Evolutionary conservation across 2,113 vertebrate genomes (phyloP).

Genomic region (mouse (Mus musculus)): GRCm39 chr10:7649001-7649500

Average conservation of each 20-base stretch:
- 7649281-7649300: background rate
- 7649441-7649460: background rate
- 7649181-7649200: slow-evolving; percentile 86
- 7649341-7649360: background rate
- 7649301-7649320: background rate
- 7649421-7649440: background rate
- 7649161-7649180: slow-evolving; percentile 94
- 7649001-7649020: background rate
- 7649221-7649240: background rate
- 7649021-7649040: background rate
- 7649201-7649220: slow-evolving; percentile 45
- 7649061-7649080: slow-evolving; percentile 93
- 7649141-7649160: slow-evolving; percentile 91
- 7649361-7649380: background rate
- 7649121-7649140: slow-evolving; percentile 94
- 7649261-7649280: too few species aligned
- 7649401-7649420: background rate
- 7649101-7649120: slow-evolving; percentile 94
- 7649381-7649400: background rate
- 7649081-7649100: slow-evolving; percentile 94
- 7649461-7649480: background rate
- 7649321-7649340: slow-evolving; percentile 11
- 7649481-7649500: background rate
- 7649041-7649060: slow-evolving; percentile 73
- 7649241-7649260: background rate